Evolutionary conservation across 2,113 vertebrate species (phyloP).

Genomic region (western clawed frog (Xenopus tropicalis)): UCB_Xtro_10.0 CM004447.2:64622001-64622500

Average conservation of each 20-base stretch:
- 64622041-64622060: neutral
- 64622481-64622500: too few relatives aligned
- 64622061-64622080: neutral
- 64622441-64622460: too few relatives aligned
- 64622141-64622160: conserved; percentile 24
- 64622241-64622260: conserved; percentile 16
- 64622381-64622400: too few relatives aligned
- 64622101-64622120: conserved; percentile 36
- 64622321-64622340: too few relatives aligned
- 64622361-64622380: too few relatives aligned
- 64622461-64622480: too few relatives aligned
- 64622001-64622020: conserved; percentile 47
- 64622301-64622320: too few relatives aligned
- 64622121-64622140: conserved; percentile 44
- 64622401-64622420: too few relatives aligned
- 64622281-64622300: too few relatives aligned
- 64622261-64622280: too few relatives aligned
- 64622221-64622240: conserved; percentile 46
- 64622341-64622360: too few relatives aligned
- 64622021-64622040: conserved; percentile 33
- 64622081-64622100: neutral
- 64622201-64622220: conserved; percentile 45
- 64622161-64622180: conserved; percentile 47
- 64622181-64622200: conserved; percentile 48
- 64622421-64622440: too few relatives aligned